Evolutionary conservation across 2,888 invertebrate genomes (phyloP).

Genomic region (Blastobasis adustella): DNA sequence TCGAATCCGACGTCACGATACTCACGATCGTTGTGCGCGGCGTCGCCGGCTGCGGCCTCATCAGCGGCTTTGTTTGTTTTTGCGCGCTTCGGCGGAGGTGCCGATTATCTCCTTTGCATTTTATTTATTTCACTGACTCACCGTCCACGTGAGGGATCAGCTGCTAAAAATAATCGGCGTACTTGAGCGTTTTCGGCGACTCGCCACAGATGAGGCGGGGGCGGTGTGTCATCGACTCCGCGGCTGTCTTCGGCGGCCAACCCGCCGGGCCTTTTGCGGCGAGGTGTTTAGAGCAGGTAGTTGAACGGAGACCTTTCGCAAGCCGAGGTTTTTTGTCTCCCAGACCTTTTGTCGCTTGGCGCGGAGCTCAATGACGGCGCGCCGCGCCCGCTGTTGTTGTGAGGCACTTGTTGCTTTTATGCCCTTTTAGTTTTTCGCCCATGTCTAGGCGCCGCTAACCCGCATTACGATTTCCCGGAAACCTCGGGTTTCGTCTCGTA

Average conservation of each 20-base stretch:
- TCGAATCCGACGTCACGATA: background rate
- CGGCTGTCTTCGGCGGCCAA: constrained; percentile 14
- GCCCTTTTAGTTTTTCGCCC: constrained; percentile 22
- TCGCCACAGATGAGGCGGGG: constrained; percentile 27
- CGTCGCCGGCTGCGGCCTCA: constrained; percentile 2
- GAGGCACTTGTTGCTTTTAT: constrained; percentile 37
- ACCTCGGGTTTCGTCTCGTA: background rate
- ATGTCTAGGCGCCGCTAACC: background rate
- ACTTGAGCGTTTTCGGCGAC: constrained; percentile 20
- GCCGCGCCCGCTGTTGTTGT: constrained; percentile 22
- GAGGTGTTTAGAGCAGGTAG: constrained; percentile 55
- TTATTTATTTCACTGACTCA: constrained; percentile 30
- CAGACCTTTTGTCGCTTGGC: constrained; percentile 30
- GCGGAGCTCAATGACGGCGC: constrained; percentile 30
- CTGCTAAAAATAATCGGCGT: constrained; percentile 33
- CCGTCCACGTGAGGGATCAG: constrained; percentile 28
- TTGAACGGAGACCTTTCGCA: constrained; percentile 27
- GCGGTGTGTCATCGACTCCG: constrained; percentile 46
- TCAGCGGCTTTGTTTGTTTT: constrained; percentile 12
- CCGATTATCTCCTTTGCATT: constrained; percentile 10
- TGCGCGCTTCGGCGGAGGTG: constrained; percentile 10
- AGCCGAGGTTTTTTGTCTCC: constrained; percentile 41
- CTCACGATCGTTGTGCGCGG: background rate
- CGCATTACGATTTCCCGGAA: no score
- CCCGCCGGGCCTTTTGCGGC: constrained; percentile 29